Conservation (phyloP, 2,888 invertebrate genomes). For the Endomychus coccineus region DNA sequence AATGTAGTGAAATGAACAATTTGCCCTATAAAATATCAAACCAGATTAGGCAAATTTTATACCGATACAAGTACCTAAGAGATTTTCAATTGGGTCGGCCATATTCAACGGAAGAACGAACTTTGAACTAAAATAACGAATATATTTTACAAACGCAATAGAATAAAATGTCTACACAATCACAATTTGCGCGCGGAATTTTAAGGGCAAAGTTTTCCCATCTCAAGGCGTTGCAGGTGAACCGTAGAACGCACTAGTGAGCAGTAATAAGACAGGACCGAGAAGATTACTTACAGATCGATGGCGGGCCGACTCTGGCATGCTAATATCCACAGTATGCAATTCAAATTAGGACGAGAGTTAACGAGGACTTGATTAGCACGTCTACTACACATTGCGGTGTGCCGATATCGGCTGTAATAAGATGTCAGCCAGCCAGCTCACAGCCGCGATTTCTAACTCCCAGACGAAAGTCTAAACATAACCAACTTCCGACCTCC, state of each 20-base stretch:
- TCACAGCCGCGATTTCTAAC: neutral
- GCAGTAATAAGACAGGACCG: slow-evolving; percentile 28
- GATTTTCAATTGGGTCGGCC: too few species aligned
- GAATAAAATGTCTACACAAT: slow-evolving; percentile 24
- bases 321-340: slow-evolving; percentile 40
- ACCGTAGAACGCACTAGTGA: slow-evolving; percentile 2
- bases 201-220: slow-evolving; percentile 26
- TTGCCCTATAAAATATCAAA: too few species aligned
- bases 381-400: slow-evolving; percentile 37
- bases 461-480: neutral
- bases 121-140: too few species aligned
- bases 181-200: slow-evolving; percentile 25
- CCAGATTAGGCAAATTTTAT: too few species aligned
- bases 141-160: slow-evolving; percentile 19
- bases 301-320: slow-evolving; percentile 33
- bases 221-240: slow-evolving; percentile 14
- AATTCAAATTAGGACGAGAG: slow-evolving; percentile 39
- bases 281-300: slow-evolving; percentile 37
- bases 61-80: too few species aligned
- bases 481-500: too few species aligned
- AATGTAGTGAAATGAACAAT: too few species aligned
- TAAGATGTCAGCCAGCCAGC: slow-evolving; percentile 21
- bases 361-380: slow-evolving; percentile 41
- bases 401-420: slow-evolving; percentile 27
- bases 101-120: too few species aligned